Percentiles rank a stretch among this genome's conserved stretches.
These are phyloP conservation scores for Pachyrhynchus sulphureomaculatus DNA, from an alignment of 1,140 invertebrate genomes.

Conservation along the genomic window DNA sequence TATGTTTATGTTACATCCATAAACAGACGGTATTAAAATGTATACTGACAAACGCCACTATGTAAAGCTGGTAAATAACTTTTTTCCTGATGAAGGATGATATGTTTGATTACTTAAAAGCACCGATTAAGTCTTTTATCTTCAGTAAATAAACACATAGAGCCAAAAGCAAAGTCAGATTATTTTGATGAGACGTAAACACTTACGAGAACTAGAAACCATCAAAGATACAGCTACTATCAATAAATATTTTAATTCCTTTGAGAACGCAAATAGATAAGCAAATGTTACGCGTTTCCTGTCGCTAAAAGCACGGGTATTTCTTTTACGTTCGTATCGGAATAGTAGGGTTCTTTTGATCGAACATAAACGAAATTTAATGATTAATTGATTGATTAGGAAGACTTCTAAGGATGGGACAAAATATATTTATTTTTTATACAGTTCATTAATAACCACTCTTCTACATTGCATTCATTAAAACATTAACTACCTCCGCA, in stretches of 20 bases:
- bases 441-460: too few relatives aligned
- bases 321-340: not conserved
- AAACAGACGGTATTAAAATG: constrained; percentile 30
- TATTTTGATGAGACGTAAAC: constrained; percentile 45
- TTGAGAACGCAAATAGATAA: constrained; percentile 45
- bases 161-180: constrained; percentile 39
- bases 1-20: constrained; percentile 27
- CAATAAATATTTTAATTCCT: constrained; percentile 48
- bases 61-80: constrained; percentile 28
- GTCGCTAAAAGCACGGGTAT: constrained; percentile 23
- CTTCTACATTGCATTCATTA: too few relatives aligned
- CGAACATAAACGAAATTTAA: not conserved
- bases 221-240: constrained; percentile 46
- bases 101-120: constrained; percentile 47
- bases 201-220: constrained; percentile 44
- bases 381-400: too few relatives aligned
- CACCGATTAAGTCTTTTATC: constrained; percentile 48
- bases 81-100: constrained; percentile 39
- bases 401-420: too few relatives aligned
- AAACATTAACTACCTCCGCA: too few relatives aligned
- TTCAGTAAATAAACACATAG: constrained; percentile 43
- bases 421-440: too few relatives aligned
- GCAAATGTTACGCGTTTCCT: constrained; percentile 44
- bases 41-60: constrained; percentile 30
- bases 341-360: constrained; percentile 12